A percentile compares a stretch with the other conserved stretches of the same genome.
phyloP scores from a whole-genome alignment of 2,113 vertebrate species.

The Mixornis gularis region DNA sequence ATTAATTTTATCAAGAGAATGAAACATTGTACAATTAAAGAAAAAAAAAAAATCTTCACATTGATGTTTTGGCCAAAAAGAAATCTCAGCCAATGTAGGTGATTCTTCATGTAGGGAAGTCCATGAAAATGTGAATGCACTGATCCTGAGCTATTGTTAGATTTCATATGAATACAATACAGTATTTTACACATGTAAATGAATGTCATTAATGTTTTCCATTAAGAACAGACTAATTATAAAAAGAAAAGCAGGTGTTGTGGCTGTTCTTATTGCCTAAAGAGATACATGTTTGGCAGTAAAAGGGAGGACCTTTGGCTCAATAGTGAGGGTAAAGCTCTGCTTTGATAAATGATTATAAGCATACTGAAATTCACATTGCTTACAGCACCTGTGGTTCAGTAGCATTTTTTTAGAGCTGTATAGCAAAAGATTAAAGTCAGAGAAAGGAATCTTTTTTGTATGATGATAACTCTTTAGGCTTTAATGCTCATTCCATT shows the following conservation, averaged over 20 bases:
- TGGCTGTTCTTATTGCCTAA: background rate
- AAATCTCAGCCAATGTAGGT: background rate
- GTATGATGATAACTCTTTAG: background rate
- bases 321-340: background rate
- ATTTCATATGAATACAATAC: background rate
- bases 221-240: background rate
- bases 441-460: background rate
- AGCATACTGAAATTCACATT: slow-evolving; percentile 13
- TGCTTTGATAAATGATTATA: slow-evolving; percentile 51
- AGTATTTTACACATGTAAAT: background rate
- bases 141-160: background rate
- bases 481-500: background rate
- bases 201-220: background rate
- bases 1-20: background rate
- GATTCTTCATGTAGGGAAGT: background rate
- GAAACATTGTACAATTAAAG: background rate
- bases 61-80: background rate
- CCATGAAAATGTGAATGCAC: background rate
- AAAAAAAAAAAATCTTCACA: background rate
- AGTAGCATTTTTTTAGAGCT: background rate
- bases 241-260: slow-evolving; percentile 43
- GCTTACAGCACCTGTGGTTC: background rate
- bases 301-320: background rate
- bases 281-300: background rate
- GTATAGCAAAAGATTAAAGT: background rate